Conservation (phyloP, 2,113 vertebrate species). For the Rissa tridactyla region DNA sequence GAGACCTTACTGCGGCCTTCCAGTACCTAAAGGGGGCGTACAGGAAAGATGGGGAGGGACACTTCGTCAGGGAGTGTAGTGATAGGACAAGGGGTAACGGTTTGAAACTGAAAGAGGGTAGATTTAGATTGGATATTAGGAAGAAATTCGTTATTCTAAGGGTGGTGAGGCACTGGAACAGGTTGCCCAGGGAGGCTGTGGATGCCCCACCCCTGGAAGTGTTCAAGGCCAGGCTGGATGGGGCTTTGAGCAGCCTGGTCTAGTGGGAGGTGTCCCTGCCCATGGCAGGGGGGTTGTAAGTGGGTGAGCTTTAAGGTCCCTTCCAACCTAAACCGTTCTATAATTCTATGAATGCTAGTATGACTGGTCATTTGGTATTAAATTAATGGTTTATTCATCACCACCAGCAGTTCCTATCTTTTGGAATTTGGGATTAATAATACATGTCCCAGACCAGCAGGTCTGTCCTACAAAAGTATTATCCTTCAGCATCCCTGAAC, state of each 20-base stretch:
- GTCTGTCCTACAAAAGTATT: background rate
- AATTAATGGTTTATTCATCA: background rate
- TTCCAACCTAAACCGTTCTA: background rate
- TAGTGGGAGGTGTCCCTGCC: background rate
- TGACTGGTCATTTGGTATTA: background rate
- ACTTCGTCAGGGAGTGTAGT: background rate
- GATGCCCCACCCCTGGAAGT: background rate
- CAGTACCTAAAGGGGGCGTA: background rate
- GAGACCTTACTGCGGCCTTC: background rate
- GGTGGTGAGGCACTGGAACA: background rate
- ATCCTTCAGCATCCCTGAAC: background rate
- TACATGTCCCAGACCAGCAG: accelerated
- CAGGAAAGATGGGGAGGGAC: background rate
- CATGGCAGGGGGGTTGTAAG: background rate
- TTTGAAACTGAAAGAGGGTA: background rate
- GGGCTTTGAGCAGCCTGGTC: background rate
- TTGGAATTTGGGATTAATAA: background rate
- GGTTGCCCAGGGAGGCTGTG: background rate
- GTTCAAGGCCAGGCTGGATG: background rate
- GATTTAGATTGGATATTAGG: background rate
- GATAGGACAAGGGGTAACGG: background rate
- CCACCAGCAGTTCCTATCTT: background rate
- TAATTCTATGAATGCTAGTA: background rate
- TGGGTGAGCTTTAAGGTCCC: background rate
- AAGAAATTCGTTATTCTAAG: background rate